Evolutionary conservation across 2,797 vertebrate species (phyloP).

Genomic region (Amphiprion clarkii): DNA sequence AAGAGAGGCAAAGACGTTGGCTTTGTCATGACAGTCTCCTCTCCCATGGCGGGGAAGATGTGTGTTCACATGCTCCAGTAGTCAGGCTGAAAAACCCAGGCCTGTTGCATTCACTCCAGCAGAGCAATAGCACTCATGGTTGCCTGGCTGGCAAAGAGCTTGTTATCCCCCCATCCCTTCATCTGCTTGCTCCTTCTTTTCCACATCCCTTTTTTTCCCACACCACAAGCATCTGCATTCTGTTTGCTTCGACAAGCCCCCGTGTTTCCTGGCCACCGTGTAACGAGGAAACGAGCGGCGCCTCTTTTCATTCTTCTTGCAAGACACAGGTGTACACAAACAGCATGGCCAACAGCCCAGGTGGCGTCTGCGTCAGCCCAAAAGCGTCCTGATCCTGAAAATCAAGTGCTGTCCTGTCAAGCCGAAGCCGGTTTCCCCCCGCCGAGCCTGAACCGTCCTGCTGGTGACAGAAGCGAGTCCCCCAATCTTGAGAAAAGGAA

Average conservation of each 20-base stretch:
- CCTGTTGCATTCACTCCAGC: conserved; percentile 81
- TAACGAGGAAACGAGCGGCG: conserved; percentile 67
- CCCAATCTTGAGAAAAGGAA: conserved; percentile 36
- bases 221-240: conserved; percentile 73
- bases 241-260: conserved; percentile 68
- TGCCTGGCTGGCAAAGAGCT: conserved; percentile 80
- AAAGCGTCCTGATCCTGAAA: conserved; percentile 57
- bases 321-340: conserved; percentile 67
- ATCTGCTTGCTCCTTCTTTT: conserved; percentile 51
- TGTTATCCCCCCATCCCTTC: conserved; percentile 72
- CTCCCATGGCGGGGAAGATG: conserved; percentile 69
- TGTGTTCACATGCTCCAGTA: conserved; percentile 80
- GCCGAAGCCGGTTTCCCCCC: conserved; percentile 25
- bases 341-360: conserved; percentile 47
- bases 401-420: conserved; percentile 61
- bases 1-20: conserved; percentile 53
- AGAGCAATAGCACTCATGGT: conserved; percentile 70
- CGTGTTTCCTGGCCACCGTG: conserved; percentile 64
- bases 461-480: conserved; percentile 41
- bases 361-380: conserved; percentile 47
- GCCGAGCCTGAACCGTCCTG: conserved; percentile 25
- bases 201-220: conserved; percentile 52
- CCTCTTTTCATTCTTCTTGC: conserved; percentile 51
- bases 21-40: conserved; percentile 77
- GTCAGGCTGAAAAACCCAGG: conserved; percentile 77